Percentiles rank a stretch among this genome's conserved stretches.
These are phyloP conservation scores for Liasis olivaceus DNA, from an alignment of 2,797 vertebrate genomes.

Conservation along the genomic window DNA sequence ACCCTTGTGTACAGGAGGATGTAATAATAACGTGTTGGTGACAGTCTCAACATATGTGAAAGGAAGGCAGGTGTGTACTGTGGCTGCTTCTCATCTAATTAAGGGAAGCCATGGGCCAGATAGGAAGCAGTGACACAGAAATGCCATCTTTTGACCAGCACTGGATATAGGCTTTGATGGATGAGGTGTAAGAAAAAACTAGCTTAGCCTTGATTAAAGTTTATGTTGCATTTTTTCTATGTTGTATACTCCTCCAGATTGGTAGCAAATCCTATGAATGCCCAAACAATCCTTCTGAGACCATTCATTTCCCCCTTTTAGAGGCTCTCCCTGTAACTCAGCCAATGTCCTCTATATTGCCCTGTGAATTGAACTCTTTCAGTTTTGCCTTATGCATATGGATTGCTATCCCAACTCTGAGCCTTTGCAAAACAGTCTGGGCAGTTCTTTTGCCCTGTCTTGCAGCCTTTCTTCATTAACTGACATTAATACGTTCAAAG, in stretches of 20 bases:
- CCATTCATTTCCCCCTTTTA: not conserved
- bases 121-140: constrained; percentile 39
- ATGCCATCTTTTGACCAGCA: constrained; percentile 5
- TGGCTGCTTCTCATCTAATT: constrained; percentile 66
- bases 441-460: not conserved
- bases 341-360: not conserved
- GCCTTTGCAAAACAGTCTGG: not conserved
- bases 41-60: not conserved
- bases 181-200: constrained; percentile 11
- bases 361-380: not conserved
- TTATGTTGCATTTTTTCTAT: fast-evolving
- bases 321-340: not conserved
- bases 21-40: not conserved
- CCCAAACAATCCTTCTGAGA: not conserved
- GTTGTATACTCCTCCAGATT: not conserved
- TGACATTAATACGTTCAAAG: not conserved
- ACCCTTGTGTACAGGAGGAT: not conserved
- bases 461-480: not conserved
- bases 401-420: not conserved
- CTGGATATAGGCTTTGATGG: constrained; percentile 36
- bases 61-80: constrained; percentile 58
- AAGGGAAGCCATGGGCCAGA: constrained; percentile 39
- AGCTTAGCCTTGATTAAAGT: fast-evolving
- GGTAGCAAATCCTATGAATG: not conserved
- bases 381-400: not conserved